Evolutionary conservation across 2,888 invertebrate species (phyloP).

Genomic region (Nebria brevicollis): DNA sequence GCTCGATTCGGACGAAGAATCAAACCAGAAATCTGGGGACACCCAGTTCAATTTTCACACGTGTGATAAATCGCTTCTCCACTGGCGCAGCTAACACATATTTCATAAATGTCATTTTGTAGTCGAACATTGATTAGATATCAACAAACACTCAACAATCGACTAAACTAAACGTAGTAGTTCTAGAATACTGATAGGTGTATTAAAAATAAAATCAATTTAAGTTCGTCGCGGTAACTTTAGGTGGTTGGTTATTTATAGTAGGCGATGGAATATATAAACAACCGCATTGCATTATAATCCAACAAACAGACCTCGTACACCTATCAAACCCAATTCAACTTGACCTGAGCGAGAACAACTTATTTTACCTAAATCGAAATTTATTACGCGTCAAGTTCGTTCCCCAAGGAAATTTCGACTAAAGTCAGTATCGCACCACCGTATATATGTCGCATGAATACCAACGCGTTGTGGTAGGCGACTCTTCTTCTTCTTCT

Average conservation of each 20-base stretch:
- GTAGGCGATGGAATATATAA: neutral
- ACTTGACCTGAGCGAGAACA: neutral
- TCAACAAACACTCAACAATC: too few species aligned
- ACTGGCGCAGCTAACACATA: neutral
- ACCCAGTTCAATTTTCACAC: neutral
- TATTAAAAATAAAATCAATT: neutral
- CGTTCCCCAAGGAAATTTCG: neutral
- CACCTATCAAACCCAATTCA: neutral
- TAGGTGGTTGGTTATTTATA: neutral
- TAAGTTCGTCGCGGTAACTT: neutral
- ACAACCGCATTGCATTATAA: neutral
- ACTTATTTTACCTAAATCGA: conserved; percentile 1
- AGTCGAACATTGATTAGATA: too few species aligned
- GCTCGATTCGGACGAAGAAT: neutral
- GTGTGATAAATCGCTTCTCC: neutral
- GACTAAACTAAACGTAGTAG: too few species aligned
- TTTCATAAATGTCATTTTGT: too few species aligned
- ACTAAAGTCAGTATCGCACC: neutral
- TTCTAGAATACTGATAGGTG: neutral
- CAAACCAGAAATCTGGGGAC: neutral
- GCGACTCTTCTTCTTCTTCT: neutral
- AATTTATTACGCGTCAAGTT: neutral
- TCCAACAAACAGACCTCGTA: neutral
- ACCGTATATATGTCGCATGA: neutral
- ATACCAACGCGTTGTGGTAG: neutral